Evolutionary conservation across 2,888 invertebrate species (phyloP).

Genomic region (Eucera pruinosa): DNA sequence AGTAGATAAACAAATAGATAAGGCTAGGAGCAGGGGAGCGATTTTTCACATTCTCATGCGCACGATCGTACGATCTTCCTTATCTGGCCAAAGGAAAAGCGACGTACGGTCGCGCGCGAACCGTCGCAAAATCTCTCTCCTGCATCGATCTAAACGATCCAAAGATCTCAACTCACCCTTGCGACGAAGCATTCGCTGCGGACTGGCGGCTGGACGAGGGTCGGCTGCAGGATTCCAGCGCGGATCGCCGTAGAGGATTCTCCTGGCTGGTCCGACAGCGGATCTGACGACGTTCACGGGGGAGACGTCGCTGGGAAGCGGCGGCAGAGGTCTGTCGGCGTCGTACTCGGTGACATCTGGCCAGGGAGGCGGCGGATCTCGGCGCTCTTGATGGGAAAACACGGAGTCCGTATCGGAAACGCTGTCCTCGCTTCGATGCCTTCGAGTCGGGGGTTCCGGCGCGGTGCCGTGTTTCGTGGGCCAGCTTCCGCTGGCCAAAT

Average conservation of each 20-base stretch:
- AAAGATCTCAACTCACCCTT: constrained; percentile 38
- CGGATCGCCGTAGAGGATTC: constrained; percentile 25
- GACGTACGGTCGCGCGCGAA: no score
- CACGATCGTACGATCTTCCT: no score
- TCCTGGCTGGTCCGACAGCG: constrained; percentile 33
- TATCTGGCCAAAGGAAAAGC: no score
- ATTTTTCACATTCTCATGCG: no score
- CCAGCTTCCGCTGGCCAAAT: constrained; percentile 80
- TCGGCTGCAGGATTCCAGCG: constrained; percentile 40
- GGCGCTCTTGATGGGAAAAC: constrained; percentile 55
- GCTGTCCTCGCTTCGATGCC: constrained; percentile 74
- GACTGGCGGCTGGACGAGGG: constrained; percentile 34
- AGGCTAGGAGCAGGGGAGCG: no score
- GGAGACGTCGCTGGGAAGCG: constrained; percentile 84
- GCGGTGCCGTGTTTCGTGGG: constrained; percentile 85
- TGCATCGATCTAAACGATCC: not conserved
- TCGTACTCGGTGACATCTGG: constrained; percentile 73
- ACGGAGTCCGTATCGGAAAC: constrained; percentile 68
- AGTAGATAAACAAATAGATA: no score
- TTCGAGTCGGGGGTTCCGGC: constrained; percentile 80
- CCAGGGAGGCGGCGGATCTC: constrained; percentile 12
- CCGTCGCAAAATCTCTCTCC: no score
- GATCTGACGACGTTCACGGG: constrained; percentile 72
- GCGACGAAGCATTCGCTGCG: constrained; percentile 9
- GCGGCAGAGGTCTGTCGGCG: constrained; percentile 84